Evolutionary conservation across 2,797 vertebrate genomes (phyloP).

Genomic region (Hozukius guyotensis): DNA sequence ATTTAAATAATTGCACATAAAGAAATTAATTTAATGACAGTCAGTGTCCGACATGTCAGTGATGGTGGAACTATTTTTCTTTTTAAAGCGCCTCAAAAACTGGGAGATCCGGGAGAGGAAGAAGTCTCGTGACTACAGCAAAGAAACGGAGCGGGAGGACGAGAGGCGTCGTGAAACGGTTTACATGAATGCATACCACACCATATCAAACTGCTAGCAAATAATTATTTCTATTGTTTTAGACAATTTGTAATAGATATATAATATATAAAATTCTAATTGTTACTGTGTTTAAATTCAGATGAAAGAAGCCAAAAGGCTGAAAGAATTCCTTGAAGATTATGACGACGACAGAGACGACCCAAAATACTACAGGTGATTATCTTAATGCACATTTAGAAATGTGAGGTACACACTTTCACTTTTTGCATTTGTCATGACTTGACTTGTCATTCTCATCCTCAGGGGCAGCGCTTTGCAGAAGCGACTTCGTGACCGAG

Average conservation of each 20-base stretch:
- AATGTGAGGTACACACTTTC: neutral
- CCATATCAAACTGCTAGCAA: too few relatives aligned
- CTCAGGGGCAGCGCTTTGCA: slow-evolving; percentile 96
- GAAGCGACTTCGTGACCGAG: slow-evolving; percentile 94
- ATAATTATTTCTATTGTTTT: neutral
- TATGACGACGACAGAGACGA: slow-evolving; percentile 98
- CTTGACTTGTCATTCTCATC: neutral
- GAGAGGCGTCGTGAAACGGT: slow-evolving; percentile 96
- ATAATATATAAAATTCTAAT: neutral
- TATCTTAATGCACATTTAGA: neutral
- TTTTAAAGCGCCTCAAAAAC: slow-evolving; percentile 93
- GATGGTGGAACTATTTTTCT: neutral
- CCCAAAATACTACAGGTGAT: slow-evolving; percentile 96
- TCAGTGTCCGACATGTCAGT: neutral
- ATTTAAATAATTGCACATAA: neutral
- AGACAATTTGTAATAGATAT: neutral
- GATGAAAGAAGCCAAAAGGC: slow-evolving; percentile 98
- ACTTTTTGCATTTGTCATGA: neutral
- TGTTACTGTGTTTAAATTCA: slow-evolving; percentile 60
- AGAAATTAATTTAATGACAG: neutral
- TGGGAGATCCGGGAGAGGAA: slow-evolving; percentile 99
- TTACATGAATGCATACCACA: neutral
- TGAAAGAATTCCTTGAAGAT: slow-evolving; percentile 99
- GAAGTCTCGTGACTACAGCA: slow-evolving; percentile 95
- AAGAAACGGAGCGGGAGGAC: slow-evolving; percentile 95